These are phyloP conservation scores for Neuroterus valhalla DNA, from an alignment of 1,140 invertebrate species.

Conservation along the genomic window DNA sequence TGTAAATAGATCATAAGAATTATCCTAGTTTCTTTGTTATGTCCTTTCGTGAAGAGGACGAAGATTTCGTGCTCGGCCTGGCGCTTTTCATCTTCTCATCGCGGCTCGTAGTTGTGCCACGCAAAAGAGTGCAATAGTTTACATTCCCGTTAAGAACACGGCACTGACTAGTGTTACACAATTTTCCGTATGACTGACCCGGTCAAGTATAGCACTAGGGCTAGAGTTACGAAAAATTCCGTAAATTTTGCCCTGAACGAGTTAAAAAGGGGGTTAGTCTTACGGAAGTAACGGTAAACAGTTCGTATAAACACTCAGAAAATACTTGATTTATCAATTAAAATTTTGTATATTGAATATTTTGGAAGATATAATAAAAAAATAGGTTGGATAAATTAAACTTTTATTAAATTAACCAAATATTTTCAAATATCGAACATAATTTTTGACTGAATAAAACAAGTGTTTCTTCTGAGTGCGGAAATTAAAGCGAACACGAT, in stretches of 20 bases:
- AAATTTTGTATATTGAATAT: not conserved
- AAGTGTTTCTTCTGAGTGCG: not conserved
- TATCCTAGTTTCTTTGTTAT: conserved; percentile 21
- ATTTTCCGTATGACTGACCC: too few relatives aligned
- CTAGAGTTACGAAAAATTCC: too few relatives aligned
- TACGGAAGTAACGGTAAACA: too few relatives aligned
- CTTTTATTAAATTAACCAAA: too few relatives aligned
- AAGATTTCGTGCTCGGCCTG: conserved; percentile 25
- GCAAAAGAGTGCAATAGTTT: conserved; percentile 27
- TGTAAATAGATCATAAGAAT: conserved; percentile 30
- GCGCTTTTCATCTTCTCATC: conserved; percentile 21
- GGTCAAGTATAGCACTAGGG: too few relatives aligned
- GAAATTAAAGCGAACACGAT: not conserved
- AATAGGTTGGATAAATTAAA: too few relatives aligned
- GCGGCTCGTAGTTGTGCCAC: conserved; percentile 23
- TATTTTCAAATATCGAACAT: not conserved
- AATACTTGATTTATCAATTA: not conserved
- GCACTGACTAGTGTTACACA: too few relatives aligned
- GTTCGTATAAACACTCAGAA: too few relatives aligned
- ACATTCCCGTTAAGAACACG: not conserved
- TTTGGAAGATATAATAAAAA: too few relatives aligned
- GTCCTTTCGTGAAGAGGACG: conserved; percentile 2
- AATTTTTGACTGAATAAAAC: not conserved
- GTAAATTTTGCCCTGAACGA: too few relatives aligned
- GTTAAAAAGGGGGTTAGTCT: too few relatives aligned